Evolutionary conservation across 2,797 vertebrate genomes (phyloP), one percentile per base, ranked within the genome.

Genomic region (Tachyglossus aculeatus): DNA sequence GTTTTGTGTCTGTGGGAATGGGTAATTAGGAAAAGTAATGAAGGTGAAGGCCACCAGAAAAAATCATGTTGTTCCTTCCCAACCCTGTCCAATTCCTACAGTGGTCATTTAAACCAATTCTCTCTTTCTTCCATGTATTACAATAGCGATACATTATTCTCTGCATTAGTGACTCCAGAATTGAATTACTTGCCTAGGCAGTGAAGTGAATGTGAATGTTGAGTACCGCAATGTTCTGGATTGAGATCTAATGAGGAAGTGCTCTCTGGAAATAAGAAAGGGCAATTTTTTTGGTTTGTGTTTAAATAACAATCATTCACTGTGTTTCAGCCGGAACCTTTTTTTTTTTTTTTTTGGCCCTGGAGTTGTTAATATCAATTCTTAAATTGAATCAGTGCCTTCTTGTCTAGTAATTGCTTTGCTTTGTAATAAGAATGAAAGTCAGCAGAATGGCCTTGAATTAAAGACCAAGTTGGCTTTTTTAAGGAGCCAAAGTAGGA

Each of bases 161-260:
- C 14, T 52, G 60, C 81, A 27, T 56, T 13, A 69, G 74, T 66
- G 82, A 78, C 73, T 77, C 63, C 57, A 27, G 85, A 74, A 76
- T 87, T 86, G 85, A 79, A 86, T 90, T 78, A 64, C 0, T 34
- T 64, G 70, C 60, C 1, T 0, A 14, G 38, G 58, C 71, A 55
- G 48, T 52, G 86, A 79, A 65, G 79, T 78, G 85, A 77, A 77
- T 86, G 77, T 83, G 80, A 81, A 85, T 76, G 74, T 44, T 61
- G 71, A 2, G 0, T 71, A 34, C 77, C n/a, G 73, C 32, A 1
- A 61, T 47, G 74, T 72, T 71, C 77, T 64, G 81, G 77, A 31
- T 47, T 53, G 73, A 70, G 70, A 14, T 1, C 67, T 85, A 82
- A 79, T 83, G 85, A 82, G 74, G 79, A 71, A 71, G 56, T 43